A percentile compares a stretch with the other conserved stretches of the same genome.
Evolutionary conservation across 2,113 vertebrate species (phyloP).

Genomic region (Nasalis larvatus): DNA sequence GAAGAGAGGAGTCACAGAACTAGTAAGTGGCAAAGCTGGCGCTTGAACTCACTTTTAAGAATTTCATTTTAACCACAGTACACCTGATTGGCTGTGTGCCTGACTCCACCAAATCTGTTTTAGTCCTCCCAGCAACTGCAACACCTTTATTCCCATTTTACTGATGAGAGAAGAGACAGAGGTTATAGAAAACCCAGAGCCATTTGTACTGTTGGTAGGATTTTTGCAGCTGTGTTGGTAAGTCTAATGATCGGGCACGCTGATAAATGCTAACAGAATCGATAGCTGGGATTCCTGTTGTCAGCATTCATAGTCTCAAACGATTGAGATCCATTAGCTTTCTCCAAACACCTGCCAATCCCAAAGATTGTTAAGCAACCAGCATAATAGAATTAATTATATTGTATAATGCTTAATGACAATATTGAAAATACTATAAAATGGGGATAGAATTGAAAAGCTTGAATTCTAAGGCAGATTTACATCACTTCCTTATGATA

Average conservation of each 20-base stretch:
- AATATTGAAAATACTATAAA: neutral
- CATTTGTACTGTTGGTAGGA: too few relatives aligned
- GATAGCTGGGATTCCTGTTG: neutral
- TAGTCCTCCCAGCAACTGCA: neutral
- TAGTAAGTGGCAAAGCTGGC: neutral
- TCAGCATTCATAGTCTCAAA: neutral
- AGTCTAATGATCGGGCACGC: neutral
- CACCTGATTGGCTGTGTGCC: neutral
- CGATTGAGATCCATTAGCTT: neutral
- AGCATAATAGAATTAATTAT: neutral
- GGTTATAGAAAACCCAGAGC: neutral
- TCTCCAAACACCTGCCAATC: neutral
- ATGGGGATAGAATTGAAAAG: neutral
- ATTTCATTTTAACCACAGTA: neutral
- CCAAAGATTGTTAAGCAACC: neutral
- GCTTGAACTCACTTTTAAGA: neutral
- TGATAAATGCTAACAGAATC: neutral
- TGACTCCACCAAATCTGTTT: neutral
- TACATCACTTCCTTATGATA: neutral
- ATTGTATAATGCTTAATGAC: neutral
- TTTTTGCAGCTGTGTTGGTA: neutral
- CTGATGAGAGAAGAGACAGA: neutral
- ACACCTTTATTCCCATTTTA: neutral
- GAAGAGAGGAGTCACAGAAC: neutral
- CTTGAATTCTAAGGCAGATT: neutral